phyloP scores from a whole-genome alignment of 2,797 vertebrate species.

The Potorous gilbertii region DNA sequence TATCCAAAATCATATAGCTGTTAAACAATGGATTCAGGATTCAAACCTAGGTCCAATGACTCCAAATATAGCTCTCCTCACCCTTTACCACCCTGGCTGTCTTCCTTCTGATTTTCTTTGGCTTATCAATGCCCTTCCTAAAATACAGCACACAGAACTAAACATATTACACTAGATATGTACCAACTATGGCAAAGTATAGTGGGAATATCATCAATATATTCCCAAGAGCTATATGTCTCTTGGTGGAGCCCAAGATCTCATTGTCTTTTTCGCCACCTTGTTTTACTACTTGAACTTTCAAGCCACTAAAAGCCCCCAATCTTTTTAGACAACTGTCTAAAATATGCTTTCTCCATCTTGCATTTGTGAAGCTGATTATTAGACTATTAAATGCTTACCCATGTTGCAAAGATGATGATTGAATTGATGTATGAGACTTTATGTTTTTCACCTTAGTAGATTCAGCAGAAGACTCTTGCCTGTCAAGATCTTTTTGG shows the following conservation, averaged over 20 bases:
- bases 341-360: not conserved
- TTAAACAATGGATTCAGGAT: not conserved
- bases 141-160: not conserved
- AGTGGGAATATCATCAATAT: not conserved
- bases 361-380: not conserved
- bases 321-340: not conserved
- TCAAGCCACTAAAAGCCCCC: not conserved
- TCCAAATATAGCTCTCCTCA: not conserved
- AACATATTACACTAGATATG: not conserved
- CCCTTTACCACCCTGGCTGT: not conserved
- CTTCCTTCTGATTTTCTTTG: not conserved
- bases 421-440: not conserved
- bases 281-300: not conserved
- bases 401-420: not conserved
- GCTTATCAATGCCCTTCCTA: not conserved
- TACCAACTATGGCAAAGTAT: not conserved
- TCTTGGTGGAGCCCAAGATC: not conserved
- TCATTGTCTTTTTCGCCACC: not conserved
- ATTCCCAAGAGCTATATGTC: not conserved
- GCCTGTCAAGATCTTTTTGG: not conserved
- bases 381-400: not conserved
- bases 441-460: not conserved
- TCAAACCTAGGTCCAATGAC: not conserved
- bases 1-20: slow-evolving; percentile 13
- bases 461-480: not conserved